These are phyloP conservation scores for Heloderma charlesbogerti DNA, from an alignment of 2,113 vertebrate species.

Conservation along the genomic window DNA sequence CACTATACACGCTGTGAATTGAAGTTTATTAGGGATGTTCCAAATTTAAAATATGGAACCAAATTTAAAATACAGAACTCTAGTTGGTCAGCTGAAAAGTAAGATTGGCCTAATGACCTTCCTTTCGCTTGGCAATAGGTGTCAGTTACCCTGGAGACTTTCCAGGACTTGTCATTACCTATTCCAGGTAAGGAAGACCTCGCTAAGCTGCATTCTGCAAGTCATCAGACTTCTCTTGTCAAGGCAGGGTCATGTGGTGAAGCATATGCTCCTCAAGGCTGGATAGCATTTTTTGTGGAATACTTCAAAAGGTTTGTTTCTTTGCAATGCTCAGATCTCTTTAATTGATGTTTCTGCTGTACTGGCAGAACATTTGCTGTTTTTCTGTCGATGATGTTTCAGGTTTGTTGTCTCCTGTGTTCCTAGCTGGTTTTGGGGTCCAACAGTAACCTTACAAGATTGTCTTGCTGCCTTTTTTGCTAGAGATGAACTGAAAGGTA, in stretches of 20 bases:
- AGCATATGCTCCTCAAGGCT: conserved; percentile 94
- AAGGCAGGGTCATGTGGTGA: conserved; percentile 97
- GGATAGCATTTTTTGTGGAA: conserved; percentile 96
- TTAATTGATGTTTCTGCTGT: conserved; percentile 75
- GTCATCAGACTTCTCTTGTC: conserved; percentile 92
- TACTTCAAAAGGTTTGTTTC: conserved; percentile 93
- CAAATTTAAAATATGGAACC: not conserved
- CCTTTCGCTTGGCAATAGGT: conserved; percentile 76
- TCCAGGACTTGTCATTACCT: conserved; percentile 98
- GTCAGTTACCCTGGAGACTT: conserved; percentile 96
- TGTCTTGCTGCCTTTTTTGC: conserved; percentile 98
- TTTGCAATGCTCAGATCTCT: conserved; percentile 37
- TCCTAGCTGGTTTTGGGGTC: conserved; percentile 99
- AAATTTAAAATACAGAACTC: not conserved
- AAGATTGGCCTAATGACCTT: not conserved
- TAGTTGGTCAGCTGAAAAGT: not conserved
- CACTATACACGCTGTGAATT: not conserved
- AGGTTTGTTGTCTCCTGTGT: conserved; percentile 82
- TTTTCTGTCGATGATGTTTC: conserved; percentile 82
- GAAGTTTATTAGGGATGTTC: not conserved
- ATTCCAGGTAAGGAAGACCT: conserved; percentile 99
- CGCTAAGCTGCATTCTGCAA: conserved; percentile 95
- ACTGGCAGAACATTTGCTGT: conserved; percentile 76
- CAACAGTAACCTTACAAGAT: conserved; percentile 97
- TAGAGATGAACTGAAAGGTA: conserved; percentile 97